Base-by-base conservation (phyloP, 2,888 invertebrate genomes). In the Drosophila vallismaia region DNA sequence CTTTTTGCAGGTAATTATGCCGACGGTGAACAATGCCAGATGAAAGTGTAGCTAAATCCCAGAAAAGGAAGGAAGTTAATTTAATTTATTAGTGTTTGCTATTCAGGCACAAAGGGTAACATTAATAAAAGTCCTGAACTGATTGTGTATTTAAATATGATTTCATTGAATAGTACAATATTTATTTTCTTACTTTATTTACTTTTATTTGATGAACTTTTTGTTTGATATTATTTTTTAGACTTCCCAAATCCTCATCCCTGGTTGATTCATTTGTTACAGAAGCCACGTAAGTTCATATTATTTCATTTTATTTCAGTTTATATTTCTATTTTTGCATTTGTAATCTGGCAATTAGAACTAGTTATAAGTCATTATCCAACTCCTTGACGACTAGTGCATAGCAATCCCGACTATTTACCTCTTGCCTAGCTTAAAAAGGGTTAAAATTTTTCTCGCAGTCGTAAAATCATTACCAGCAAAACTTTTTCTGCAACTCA, bases 271-370 rank as follows among this genome's bases (percentile, higher is more conserved):
- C 90, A 49, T 66, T 90, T 31, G 67, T 90, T 36, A 82, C 62
- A 69, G 89, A 90, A 78, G 89, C 89, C 58, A 78, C 89, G 89
- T 89, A 87, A 89, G 89, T 90, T 54, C 24, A 14, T 46, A n/a
- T 62, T 50, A 49, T 54, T 68, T 55, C 49, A 29, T 50, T 58
- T 45, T 1, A 19, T 48, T 54, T 63, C 49, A 51, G 51, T 67
- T 56, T 36, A 19, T 19, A n/a, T 55, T 48, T 52, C 24, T 52
- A 19, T 42, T 53, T 26, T 70, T 24, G 7, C 10, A 14, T 49
- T 57, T 40, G 10, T 66, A 38, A 36, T 50, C 50, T 50, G 7
- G 10, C 19, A 44, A 56, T 56, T 62, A 48, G 14, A 40, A n/a
- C 12, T 40, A 53, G 48, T 45, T 55, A 45, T 31, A 45, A 57